Percentiles rank a stretch among this genome's conserved stretches.
Conservation (phyloP, 2,888 invertebrate genomes). For the Celastrina argiolus region DNA sequence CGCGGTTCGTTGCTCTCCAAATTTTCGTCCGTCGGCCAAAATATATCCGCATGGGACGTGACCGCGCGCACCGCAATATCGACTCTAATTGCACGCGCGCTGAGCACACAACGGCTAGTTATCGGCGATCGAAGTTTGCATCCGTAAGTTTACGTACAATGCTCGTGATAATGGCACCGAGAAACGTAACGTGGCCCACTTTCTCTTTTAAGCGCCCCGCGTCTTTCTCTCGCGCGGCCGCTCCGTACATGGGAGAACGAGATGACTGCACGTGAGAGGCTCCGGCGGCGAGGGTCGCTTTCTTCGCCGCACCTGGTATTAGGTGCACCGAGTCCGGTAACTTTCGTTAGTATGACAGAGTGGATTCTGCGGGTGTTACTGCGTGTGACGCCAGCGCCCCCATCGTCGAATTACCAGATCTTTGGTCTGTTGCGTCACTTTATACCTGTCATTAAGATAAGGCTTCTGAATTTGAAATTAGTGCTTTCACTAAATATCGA, state of each 20-base stretch:
- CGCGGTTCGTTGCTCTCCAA: conserved; percentile 75
- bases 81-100: conserved; percentile 28
- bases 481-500: conserved; percentile 12
- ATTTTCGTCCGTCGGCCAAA: conserved; percentile 54
- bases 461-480: conserved; percentile 17
- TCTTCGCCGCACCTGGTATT: conserved; percentile 76
- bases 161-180: conserved; percentile 73
- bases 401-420: conserved; percentile 54
- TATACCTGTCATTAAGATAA: conserved; percentile 25
- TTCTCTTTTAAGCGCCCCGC: conserved; percentile 72
- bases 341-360: conserved; percentile 69
- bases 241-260: conserved; percentile 48
- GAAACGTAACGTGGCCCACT: conserved; percentile 77
- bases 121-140: conserved; percentile 46
- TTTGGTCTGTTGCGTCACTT: conserved; percentile 49
- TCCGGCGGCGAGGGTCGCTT: conserved; percentile 65
- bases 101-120: conserved; percentile 33
- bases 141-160: conserved; percentile 71
- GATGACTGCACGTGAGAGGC: conserved; percentile 55
- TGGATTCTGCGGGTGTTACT: conserved; percentile 41
- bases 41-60: conserved; percentile 27
- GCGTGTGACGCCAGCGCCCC: conserved; percentile 34
- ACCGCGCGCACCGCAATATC: neutral
- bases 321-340: conserved; percentile 73
- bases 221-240: conserved; percentile 58